Conservation (phyloP, 2,888 invertebrate genomes). For the Luffia ferchaultella region DNA sequence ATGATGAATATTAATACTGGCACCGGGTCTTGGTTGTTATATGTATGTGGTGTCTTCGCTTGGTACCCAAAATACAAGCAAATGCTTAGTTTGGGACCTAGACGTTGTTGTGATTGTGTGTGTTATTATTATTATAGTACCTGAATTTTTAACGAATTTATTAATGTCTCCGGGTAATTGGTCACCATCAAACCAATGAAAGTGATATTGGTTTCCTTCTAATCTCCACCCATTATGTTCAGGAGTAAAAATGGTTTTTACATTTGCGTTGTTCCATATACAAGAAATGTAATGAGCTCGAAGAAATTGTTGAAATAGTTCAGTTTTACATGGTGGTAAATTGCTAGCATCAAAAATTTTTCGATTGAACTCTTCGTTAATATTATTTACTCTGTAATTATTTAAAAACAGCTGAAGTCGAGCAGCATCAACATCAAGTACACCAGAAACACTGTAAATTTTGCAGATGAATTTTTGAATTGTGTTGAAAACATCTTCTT, state of each 20-base stretch:
- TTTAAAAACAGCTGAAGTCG: not conserved
- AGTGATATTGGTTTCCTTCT: not conserved
- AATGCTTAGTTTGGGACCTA: too few relatives aligned
- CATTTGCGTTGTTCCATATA: conserved; percentile 4
- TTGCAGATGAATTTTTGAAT: not conserved
- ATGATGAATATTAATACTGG: too few relatives aligned
- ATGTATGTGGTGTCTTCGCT: too few relatives aligned
- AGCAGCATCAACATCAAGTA: not conserved
- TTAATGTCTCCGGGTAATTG: too few relatives aligned
- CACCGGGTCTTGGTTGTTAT: too few relatives aligned
- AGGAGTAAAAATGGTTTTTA: not conserved
- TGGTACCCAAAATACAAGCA: too few relatives aligned
- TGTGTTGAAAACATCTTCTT: not conserved
- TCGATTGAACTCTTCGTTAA: not conserved
- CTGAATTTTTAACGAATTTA: too few relatives aligned
- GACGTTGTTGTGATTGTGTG: too few relatives aligned
- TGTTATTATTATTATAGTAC: too few relatives aligned
- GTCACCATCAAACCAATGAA: not conserved
- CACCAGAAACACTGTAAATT: not conserved
- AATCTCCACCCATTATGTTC: not conserved
- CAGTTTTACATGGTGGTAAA: conserved; percentile 8
- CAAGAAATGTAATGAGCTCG: conserved; percentile 7
- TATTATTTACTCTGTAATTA: not conserved
- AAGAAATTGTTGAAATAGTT: conserved; percentile 7
- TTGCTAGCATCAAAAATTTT: conserved; percentile 4